Evolutionary conservation across 2,113 vertebrate species (phyloP).

Genomic region (Holacanthus passer): DNA sequence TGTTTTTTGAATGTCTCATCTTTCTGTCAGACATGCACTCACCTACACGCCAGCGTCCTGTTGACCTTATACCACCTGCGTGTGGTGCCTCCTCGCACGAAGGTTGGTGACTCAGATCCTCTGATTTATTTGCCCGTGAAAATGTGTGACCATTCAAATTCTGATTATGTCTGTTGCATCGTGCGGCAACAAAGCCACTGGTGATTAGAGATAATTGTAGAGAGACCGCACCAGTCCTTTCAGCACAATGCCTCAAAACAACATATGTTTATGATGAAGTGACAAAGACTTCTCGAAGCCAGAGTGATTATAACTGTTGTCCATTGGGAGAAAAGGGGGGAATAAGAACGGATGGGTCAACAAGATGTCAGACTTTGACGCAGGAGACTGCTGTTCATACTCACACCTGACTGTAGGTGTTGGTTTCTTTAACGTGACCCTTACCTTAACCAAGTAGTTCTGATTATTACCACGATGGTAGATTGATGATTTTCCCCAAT

Average conservation of each 20-base stretch:
- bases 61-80: conserved; percentile 5
- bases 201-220: background rate
- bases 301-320: background rate
- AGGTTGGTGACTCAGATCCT: background rate
- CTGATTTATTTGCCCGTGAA: background rate
- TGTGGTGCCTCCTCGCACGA: background rate
- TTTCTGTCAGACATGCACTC: conserved; percentile 7
- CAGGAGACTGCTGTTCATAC: too few relatives aligned
- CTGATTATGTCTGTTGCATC: background rate
- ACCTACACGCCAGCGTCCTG: background rate
- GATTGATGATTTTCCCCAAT: too few relatives aligned
- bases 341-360: too few relatives aligned
- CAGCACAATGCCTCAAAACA: background rate
- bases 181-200: background rate
- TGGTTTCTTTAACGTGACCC: too few relatives aligned
- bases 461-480: too few relatives aligned
- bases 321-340: background rate
- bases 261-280: background rate
- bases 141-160: background rate
- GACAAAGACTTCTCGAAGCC: background rate
- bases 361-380: too few relatives aligned
- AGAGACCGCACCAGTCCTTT: background rate
- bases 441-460: too few relatives aligned
- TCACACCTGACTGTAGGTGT: too few relatives aligned
- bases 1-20: conserved; percentile 21